Conservation (phyloP, 2,797 vertebrate species). For the Ceryle rudis region DNA sequence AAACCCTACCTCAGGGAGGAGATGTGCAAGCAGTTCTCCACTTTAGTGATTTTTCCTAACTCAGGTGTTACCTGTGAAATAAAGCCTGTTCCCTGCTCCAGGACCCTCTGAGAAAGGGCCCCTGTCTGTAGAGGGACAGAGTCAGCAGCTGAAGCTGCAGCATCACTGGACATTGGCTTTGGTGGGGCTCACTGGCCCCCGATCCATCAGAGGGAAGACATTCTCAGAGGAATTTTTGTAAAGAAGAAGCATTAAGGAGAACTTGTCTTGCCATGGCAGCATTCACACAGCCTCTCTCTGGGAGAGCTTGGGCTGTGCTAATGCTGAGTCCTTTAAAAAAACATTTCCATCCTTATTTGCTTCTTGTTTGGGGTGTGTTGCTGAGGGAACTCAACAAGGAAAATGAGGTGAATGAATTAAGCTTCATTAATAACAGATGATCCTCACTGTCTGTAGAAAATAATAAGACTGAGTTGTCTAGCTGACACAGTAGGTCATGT, state of each 20-base stretch:
- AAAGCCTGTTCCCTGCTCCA: not conserved
- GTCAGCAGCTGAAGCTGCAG: not conserved
- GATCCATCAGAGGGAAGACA: accelerated
- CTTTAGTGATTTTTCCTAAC: not conserved
- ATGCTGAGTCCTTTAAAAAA: not conserved
- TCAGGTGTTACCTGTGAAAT: not conserved
- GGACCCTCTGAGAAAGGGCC: not conserved
- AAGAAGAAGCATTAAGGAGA: not conserved
- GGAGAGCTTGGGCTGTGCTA: not conserved
- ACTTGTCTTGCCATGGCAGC: not conserved
- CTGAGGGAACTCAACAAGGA: not conserved
- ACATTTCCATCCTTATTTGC: not conserved
- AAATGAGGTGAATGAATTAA: not conserved
- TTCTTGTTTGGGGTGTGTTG: not conserved
- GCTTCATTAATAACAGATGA: not conserved
- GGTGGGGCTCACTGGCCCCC: not conserved
- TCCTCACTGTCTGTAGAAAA: not conserved
- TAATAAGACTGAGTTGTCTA: not conserved
- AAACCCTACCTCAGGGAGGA: not conserved
- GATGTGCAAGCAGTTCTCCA: not conserved
- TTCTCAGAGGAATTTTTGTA: not conserved
- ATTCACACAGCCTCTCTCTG: not conserved
- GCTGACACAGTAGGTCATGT: not conserved
- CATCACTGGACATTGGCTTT: accelerated
- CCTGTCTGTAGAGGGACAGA: not conserved